A percentile compares a stretch with the other conserved stretches of the same genome.
phyloP scores from a whole-genome alignment of 2,797 vertebrate species.

The Brachymystax lenok region DNA sequence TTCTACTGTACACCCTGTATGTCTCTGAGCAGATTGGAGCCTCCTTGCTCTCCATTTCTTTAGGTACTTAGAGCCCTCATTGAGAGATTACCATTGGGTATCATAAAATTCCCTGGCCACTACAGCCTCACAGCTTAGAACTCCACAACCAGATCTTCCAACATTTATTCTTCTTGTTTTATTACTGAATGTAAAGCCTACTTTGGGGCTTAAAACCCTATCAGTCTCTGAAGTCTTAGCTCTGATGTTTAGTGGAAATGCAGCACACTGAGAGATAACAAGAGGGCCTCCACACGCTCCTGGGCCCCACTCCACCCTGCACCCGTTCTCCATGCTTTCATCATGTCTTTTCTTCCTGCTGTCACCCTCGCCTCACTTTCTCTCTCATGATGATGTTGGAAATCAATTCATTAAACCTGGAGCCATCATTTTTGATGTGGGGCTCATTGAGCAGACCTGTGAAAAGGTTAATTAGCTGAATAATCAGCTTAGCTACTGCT shows the following conservation, averaged over 20 bases:
- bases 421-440: constrained; percentile 33
- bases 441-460: constrained; percentile 32
- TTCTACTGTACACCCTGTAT: constrained; percentile 9
- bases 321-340: constrained; percentile 12
- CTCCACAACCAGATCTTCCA: constrained; percentile 9
- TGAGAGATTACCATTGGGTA: constrained; percentile 19
- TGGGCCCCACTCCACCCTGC: constrained; percentile 11
- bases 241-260: constrained; percentile 11
- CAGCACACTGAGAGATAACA: constrained; percentile 11
- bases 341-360: constrained; percentile 12
- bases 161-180: not conserved
- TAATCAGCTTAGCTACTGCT: constrained; percentile 42
- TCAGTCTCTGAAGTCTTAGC: not conserved
- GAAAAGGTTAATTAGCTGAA: constrained; percentile 52
- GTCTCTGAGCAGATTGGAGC: constrained; percentile 10
- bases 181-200: constrained; percentile 7
- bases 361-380: constrained; percentile 7
- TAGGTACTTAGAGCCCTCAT: constrained; percentile 14
- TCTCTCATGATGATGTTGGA: constrained; percentile 1
- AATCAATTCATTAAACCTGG: constrained; percentile 26
- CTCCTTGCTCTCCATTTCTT: constrained; percentile 1
- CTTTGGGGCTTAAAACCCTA: constrained; percentile 14
- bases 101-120: constrained; percentile 22
- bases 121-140: constrained; percentile 9
- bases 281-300: constrained; percentile 1